These are phyloP conservation scores for Brachylomia viminalis DNA, from an alignment of 2,888 invertebrate species.

Conservation along the genomic window DNA sequence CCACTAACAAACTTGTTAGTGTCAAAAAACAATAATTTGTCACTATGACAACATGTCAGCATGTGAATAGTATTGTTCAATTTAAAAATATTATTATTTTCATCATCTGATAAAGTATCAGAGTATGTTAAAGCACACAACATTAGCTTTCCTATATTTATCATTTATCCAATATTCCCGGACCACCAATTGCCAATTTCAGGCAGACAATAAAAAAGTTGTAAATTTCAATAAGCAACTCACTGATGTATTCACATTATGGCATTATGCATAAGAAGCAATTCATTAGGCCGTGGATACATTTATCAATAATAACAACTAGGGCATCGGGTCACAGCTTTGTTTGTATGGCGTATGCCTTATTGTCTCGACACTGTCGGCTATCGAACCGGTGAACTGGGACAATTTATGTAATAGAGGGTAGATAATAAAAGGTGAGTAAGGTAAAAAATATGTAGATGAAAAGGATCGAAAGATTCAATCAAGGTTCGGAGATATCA, in stretches of 20 bases:
- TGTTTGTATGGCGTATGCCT: slow-evolving; percentile 58
- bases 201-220: slow-evolving; percentile 27
- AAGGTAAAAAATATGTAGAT: background rate
- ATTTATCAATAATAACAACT: slow-evolving; percentile 66
- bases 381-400: slow-evolving; percentile 59
- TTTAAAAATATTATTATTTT: too few species aligned
- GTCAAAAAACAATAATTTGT: too few species aligned
- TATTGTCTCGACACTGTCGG: slow-evolving; percentile 65
- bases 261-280: slow-evolving; percentile 41
- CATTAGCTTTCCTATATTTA: too few species aligned
- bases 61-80: too few species aligned
- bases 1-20: too few species aligned
- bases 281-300: slow-evolving; percentile 58
- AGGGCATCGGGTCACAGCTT: slow-evolving; percentile 65
- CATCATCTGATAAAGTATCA: too few species aligned
- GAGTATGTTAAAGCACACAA: too few species aligned
- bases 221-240: slow-evolving; percentile 35
- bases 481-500: background rate
- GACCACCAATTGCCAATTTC: slow-evolving; percentile 21
- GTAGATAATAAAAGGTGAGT: slow-evolving; percentile 6
- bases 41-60: too few species aligned
- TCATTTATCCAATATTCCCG: slow-evolving; percentile 36
- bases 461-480: background rate
- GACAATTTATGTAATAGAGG: slow-evolving; percentile 59
- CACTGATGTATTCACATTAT: slow-evolving; percentile 34